Evolutionary conservation across 2,888 invertebrate species (phyloP).

Genomic region (Isotomurus palustris): DNA sequence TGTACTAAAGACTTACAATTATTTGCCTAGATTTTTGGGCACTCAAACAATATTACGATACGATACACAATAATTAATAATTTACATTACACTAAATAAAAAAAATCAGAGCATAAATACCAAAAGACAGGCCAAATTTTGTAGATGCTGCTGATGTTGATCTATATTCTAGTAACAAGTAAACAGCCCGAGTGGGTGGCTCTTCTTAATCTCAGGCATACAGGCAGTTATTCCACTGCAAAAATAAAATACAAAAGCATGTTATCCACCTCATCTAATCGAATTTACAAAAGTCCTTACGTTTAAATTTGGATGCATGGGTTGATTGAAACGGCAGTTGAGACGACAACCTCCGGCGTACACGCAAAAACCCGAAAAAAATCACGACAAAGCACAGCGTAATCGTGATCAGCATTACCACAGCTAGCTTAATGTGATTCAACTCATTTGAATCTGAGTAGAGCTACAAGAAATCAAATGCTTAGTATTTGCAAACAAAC

Average conservation of each 20-base stretch:
- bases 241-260: background rate
- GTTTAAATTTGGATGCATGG: background rate
- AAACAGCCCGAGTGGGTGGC: too few species aligned
- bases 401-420: constrained; percentile 33
- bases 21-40: too few species aligned
- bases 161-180: too few species aligned
- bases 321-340: constrained; percentile 19
- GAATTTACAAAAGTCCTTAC: background rate
- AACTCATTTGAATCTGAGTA: constrained; percentile 27
- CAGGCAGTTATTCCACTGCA: background rate
- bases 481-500: constrained; percentile 1
- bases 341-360: constrained; percentile 20
- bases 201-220: too few species aligned
- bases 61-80: too few species aligned
- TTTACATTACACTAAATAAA: too few species aligned
- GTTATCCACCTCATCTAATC: background rate
- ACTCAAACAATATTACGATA: too few species aligned
- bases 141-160: too few species aligned
- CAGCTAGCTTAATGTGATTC: constrained; percentile 31
- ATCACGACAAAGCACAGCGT: constrained; percentile 35
- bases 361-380: constrained; percentile 35
- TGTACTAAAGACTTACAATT: too few species aligned
- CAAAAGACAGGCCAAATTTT: too few species aligned
- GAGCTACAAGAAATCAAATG: constrained; percentile 10
- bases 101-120: too few species aligned